These are phyloP conservation scores for Lichenostomus cassidix DNA, from an alignment of 2,113 vertebrate species.

Conservation along the genomic window DNA sequence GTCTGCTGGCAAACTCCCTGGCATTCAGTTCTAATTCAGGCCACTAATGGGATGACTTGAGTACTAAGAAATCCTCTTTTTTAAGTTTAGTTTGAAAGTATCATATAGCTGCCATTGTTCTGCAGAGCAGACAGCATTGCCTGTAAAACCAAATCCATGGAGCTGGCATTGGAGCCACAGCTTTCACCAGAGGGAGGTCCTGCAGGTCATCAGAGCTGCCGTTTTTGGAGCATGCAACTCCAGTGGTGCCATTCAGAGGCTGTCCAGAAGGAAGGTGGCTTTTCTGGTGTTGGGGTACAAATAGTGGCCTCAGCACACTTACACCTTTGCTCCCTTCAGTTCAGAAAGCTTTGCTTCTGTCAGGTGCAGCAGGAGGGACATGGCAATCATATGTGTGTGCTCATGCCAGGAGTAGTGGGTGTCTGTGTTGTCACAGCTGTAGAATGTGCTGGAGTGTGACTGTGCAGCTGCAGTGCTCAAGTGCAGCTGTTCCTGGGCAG, in stretches of 20 bases:
- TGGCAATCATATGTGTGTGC: fast-evolving
- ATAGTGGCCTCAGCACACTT: neutral
- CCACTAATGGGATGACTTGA: neutral
- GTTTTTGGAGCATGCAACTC: fast-evolving
- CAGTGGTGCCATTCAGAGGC: neutral
- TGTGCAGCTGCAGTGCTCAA: neutral
- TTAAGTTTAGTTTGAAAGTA: neutral
- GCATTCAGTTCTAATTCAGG: neutral
- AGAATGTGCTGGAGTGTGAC: neutral
- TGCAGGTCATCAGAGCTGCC: fast-evolving
- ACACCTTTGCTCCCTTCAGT: neutral
- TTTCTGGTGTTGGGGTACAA: neutral
- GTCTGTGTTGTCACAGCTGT: neutral
- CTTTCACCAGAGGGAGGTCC: neutral
- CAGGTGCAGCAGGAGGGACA: neutral
- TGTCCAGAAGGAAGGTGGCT: neutral
- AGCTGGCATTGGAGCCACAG: neutral
- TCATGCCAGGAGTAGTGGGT: fast-evolving
- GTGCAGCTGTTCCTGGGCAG: neutral
- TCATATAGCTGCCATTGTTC: neutral
- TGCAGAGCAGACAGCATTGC: neutral
- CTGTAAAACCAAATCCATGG: neutral
- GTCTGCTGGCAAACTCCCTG: neutral
- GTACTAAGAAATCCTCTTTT: neutral
- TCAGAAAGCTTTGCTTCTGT: neutral